phyloP scores from a whole-genome alignment of 1,140 invertebrate genomes.

The Cotesia chilonis region DNA sequence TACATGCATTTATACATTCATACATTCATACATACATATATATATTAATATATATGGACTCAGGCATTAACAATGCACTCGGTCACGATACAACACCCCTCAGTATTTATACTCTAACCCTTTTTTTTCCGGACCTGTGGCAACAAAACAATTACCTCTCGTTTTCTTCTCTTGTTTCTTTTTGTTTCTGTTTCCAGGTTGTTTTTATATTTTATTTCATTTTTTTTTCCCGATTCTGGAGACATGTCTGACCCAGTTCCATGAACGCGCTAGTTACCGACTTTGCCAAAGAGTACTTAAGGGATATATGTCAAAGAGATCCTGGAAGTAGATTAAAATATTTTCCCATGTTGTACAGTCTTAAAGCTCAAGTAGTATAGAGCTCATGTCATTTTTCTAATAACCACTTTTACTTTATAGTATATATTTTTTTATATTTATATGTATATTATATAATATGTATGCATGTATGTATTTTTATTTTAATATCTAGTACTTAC shows the following conservation, averaged over 20 bases:
- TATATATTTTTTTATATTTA: neutral
- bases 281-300: neutral
- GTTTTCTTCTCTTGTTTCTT: conserved; percentile 2
- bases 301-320: conserved; percentile 14
- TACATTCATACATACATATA: neutral
- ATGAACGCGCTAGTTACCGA: neutral
- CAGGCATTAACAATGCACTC: neutral
- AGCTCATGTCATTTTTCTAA: conserved; percentile 8
- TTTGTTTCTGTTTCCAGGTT: neutral
- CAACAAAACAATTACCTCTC: conserved; percentile 12
- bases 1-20: no score
- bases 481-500: no score
- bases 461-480: no score
- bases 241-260: conserved; percentile 20
- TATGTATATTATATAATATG: neutral
- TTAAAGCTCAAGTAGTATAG: neutral
- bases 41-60: neutral
- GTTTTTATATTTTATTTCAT: neutral
- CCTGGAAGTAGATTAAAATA: conserved; percentile 19
- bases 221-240: neutral
- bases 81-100: conserved; percentile 11
- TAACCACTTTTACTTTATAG: neutral
- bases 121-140: conserved; percentile 7
- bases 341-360: neutral
- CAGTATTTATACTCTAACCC: neutral